Base-by-base conservation (phyloP, 2,888 invertebrate genomes). In the Eubasilissa splendida region DNA sequence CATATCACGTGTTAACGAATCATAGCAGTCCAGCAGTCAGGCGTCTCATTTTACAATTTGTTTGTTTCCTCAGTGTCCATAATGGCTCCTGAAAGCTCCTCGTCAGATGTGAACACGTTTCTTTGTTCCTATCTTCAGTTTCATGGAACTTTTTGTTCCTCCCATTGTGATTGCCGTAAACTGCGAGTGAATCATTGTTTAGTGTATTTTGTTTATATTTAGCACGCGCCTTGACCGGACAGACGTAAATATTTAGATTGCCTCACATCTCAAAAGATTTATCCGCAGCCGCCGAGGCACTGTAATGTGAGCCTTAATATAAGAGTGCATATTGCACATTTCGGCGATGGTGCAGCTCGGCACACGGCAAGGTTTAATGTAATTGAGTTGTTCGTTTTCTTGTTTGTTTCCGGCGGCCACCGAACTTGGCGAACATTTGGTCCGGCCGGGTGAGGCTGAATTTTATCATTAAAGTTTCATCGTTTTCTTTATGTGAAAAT, bases 141-240 rank as follows among this genome's bases (percentile, higher is more conserved):
- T 60, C 75, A 33, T n/a, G 54, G 54, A 56, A 71, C 71, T 68
- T 33, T 71, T 14, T 60, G 14, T 75, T 75, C 50, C 60, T 59
- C 75, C 5, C 60, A 59, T 52, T 76, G 76, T 42, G 65, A 65
- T 65, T 76, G 31, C 22, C 33, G 54, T 65, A 76, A 76, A 76
- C 33, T 53, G 58, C 31, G 12, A 31, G 10, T 66, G 76, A 76
- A 76, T 76, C 76, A 76, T 76, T 76, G 76, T 76, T 63, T 53
- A 9, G 53, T 79, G 73, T 80, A 59, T 66, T 78, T 80, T 80
- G 77, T 76, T 80, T 80, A 82, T 78, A 82, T 80, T 82, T 82
- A 82, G 82, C 80, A 10, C 66, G 58, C 80, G 65, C 75, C 75
- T 75, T 66, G 82, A 60, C 74, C 77, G 77, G 54, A 42, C 80